Conservation (phyloP, 2,113 vertebrate genomes). For the Dicrurus megarhynchus region DNA sequence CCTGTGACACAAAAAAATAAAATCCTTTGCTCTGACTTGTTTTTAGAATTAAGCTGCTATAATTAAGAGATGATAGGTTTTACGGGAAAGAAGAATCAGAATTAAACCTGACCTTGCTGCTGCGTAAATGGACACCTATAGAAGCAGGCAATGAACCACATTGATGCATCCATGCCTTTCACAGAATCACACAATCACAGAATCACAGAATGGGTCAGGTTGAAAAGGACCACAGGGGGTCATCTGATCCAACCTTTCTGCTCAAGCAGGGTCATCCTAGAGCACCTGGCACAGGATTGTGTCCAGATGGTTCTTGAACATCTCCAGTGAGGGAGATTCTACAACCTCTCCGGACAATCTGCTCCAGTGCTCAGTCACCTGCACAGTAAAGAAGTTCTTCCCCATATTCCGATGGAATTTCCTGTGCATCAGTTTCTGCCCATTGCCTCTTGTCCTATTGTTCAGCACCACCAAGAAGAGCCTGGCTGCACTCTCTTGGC, state of each 20-base stretch:
- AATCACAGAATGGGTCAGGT: neutral
- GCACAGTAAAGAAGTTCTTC: neutral
- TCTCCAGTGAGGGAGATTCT: neutral
- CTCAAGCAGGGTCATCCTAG: neutral
- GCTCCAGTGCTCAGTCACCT: rapidly evolving
- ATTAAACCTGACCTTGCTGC: neutral
- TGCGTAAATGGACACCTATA: rapidly evolving
- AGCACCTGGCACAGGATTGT: neutral
- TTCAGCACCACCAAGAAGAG: neutral
- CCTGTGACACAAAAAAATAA: neutral
- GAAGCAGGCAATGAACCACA: neutral
- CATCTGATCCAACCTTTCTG: neutral
- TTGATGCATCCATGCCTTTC: neutral
- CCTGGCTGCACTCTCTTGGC: neutral
- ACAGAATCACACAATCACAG: neutral
- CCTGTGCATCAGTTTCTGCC: neutral
- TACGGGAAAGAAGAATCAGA: neutral
- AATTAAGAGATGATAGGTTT: neutral
- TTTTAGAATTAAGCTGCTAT: neutral
- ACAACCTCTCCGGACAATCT: neutral
- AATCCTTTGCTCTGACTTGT: neutral
- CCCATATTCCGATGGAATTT: neutral
- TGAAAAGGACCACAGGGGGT: neutral
- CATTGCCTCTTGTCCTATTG: neutral
- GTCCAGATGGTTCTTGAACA: neutral